phyloP scores from a whole-genome alignment of 2,113 vertebrate genomes.

The Microtus pennsylvanicus region DNA sequence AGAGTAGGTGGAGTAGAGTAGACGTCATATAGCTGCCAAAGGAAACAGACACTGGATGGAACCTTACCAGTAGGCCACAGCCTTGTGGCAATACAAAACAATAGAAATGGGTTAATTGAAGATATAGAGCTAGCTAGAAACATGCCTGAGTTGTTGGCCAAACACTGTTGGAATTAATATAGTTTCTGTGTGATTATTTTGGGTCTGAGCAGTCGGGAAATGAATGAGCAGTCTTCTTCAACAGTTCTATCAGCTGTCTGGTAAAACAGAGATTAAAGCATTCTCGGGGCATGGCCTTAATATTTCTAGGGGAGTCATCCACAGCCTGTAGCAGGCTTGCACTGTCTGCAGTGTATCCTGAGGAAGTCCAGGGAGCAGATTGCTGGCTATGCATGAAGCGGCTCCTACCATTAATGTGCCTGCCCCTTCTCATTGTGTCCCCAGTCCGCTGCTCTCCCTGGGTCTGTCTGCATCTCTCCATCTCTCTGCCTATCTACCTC shows the following conservation, averaged over 20 bases:
- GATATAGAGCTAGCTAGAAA: too few species aligned
- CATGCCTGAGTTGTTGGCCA: too few species aligned
- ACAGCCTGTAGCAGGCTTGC: neutral
- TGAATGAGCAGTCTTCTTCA: too few species aligned
- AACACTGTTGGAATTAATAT: too few species aligned
- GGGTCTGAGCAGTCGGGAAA: too few species aligned
- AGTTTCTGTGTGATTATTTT: too few species aligned
- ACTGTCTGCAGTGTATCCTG: rapidly evolving
- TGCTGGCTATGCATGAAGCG: neutral
- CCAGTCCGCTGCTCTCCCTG: neutral
- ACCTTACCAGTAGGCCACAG: too few species aligned
- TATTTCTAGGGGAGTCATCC: constrained; percentile 13
- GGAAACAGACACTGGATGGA: too few species aligned
- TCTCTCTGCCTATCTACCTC: neutral
- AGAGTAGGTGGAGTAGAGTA: too few species aligned
- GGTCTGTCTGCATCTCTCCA: neutral
- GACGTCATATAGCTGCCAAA: too few species aligned
- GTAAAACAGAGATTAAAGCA: neutral
- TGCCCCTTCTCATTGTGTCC: rapidly evolving
- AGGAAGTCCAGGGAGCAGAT: rapidly evolving
- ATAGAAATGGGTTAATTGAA: too few species aligned
- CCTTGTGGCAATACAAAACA: too few species aligned
- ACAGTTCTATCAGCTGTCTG: rapidly evolving
- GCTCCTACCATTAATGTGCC: neutral
- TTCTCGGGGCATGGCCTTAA: constrained; percentile 17